Evolutionary conservation across 30 jellyfish, hydroid and myxozoan species (phyloP).

Genomic region (Aurelia coerulea): DNA sequence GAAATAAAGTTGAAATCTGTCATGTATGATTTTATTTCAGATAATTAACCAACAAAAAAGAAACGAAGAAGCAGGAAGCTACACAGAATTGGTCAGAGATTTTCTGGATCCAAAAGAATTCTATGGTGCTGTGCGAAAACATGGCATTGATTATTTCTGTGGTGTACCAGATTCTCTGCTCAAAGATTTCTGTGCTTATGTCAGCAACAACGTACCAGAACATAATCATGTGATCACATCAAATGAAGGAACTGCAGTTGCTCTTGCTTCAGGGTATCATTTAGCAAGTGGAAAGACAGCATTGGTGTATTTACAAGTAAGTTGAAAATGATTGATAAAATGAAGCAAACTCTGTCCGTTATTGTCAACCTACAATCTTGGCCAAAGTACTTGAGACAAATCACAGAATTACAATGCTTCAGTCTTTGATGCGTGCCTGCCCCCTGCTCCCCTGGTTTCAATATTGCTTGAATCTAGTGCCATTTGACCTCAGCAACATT

Average conservation of each 20-base stretch:
- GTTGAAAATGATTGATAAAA: neutral
- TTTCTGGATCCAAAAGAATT: constrained; percentile 93
- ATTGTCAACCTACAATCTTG: too few species aligned
- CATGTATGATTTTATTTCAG: constrained; percentile 26
- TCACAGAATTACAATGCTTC: too few species aligned
- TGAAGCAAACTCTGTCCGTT: too few species aligned
- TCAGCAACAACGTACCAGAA: constrained; percentile 84
- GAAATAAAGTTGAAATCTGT: neutral
- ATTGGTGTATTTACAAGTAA: constrained; percentile 93
- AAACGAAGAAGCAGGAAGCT: constrained; percentile 97
- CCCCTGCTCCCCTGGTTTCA: too few species aligned
- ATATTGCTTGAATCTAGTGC: too few species aligned
- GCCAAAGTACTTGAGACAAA: too few species aligned
- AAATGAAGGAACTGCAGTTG: constrained; percentile 98
- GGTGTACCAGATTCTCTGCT: constrained; percentile 98
- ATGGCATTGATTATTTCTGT: constrained; percentile 95
- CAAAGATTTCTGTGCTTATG: constrained; percentile 98
- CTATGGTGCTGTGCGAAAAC: constrained; percentile 91
- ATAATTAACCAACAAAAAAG: constrained; percentile 78
- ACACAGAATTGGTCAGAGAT: constrained; percentile 93
- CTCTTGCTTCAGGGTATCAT: constrained; percentile 99
- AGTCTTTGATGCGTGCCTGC: too few species aligned
- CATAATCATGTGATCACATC: constrained; percentile 88
- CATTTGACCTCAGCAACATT: too few species aligned
- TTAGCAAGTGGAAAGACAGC: constrained; percentile 96